Conservation (phyloP, 2,888 invertebrate genomes). For the Epirrita christyi region DNA sequence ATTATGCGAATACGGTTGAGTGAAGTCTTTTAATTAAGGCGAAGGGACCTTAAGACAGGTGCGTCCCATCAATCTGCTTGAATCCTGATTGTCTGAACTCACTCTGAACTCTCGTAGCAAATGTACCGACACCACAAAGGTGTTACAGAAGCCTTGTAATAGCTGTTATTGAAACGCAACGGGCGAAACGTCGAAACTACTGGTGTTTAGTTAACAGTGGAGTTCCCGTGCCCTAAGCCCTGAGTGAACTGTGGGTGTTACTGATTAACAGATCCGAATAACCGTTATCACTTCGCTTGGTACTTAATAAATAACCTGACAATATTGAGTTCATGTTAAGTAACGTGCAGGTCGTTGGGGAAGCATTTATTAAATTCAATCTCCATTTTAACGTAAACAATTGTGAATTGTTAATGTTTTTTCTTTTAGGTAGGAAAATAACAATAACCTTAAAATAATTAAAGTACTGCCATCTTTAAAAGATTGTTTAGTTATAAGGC, state of each 20-base stretch:
- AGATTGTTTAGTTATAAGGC: not conserved
- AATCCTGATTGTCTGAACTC: constrained; percentile 71
- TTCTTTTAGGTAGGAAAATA: too few species aligned
- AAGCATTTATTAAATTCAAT: too few species aligned
- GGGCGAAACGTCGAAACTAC: not conserved
- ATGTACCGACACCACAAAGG: constrained; percentile 29
- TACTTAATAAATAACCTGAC: not conserved
- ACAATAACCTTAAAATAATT: not conserved
- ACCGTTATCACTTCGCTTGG: not conserved
- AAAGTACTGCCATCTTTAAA: not conserved
- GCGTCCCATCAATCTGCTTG: constrained; percentile 70
- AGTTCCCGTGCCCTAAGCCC: not conserved
- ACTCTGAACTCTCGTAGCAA: constrained; percentile 53
- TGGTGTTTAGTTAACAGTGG: too few species aligned
- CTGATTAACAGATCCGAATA: not conserved
- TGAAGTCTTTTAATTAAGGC: constrained; percentile 80
- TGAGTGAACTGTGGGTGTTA: not conserved
- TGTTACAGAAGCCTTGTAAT: constrained; percentile 25
- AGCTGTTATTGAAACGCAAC: constrained; percentile 17
- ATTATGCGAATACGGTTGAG: constrained; percentile 76
- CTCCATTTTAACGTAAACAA: too few species aligned
- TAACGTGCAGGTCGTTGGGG: not conserved
- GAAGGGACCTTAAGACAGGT: constrained; percentile 35
- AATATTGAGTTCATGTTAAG: too few species aligned
- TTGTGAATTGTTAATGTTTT: too few species aligned